These are phyloP conservation scores for Pipistrellus kuhlii DNA, from an alignment of 2,797 vertebrate species.

Conservation along the genomic window DNA sequence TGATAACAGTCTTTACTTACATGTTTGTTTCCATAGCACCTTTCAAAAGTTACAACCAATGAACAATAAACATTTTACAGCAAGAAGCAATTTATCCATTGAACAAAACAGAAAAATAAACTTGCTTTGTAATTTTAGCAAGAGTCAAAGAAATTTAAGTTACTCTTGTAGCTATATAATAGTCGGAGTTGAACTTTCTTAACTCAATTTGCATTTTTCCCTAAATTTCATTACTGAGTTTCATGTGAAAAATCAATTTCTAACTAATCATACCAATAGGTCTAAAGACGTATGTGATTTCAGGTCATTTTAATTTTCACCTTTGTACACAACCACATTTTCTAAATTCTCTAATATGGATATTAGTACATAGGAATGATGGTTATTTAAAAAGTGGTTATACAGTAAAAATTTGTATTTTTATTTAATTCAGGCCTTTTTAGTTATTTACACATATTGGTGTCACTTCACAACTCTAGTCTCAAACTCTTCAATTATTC, in stretches of 20 bases:
- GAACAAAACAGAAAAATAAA: slow-evolving; percentile 50
- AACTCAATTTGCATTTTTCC: slow-evolving; percentile 15
- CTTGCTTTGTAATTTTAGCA: slow-evolving; percentile 36
- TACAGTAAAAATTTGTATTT: not conserved
- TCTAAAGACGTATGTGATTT: not conserved
- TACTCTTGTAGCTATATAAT: not conserved
- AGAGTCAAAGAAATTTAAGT: slow-evolving; percentile 35
- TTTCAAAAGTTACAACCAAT: slow-evolving; percentile 53
- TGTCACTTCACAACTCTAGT: not conserved
- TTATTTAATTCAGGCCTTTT: not conserved
- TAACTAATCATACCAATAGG: not conserved
- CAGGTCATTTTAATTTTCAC: not conserved
- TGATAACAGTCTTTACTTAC: slow-evolving; percentile 52
- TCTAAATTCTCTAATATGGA: slow-evolving; percentile 1
- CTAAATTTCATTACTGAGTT: not conserved
- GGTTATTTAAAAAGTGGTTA: not conserved
- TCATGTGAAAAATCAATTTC: slow-evolving; percentile 34
- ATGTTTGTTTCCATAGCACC: slow-evolving; percentile 39
- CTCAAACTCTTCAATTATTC: not conserved
- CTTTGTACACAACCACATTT: not conserved
- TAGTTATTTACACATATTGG: not conserved
- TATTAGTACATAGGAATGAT: not conserved
- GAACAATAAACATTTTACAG: slow-evolving; percentile 39
- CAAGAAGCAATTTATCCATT: slow-evolving; percentile 34
- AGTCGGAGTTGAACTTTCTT: slow-evolving; percentile 2